Evolutionary conservation across 2,113 vertebrate genomes (phyloP).

Genomic region (Neomonachus schauinslandi): DNA sequence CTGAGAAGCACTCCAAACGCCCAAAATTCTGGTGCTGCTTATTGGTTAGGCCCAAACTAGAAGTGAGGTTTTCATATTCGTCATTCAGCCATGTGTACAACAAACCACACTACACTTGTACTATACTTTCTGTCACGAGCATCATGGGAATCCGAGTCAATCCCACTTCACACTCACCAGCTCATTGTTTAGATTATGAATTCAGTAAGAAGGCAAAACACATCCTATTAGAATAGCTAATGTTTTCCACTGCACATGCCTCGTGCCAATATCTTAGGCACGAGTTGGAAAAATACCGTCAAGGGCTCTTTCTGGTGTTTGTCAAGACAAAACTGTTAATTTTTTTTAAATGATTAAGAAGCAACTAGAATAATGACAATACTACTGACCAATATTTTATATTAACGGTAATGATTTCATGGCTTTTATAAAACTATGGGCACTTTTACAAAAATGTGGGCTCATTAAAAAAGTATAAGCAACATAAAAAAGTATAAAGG

Average conservation of each 20-base stretch:
- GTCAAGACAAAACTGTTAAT: not conserved
- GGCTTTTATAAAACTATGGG: conserved; percentile 23
- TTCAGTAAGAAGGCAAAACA: not conserved
- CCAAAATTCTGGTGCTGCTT: not conserved
- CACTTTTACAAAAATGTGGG: not conserved
- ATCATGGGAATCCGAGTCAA: not conserved
- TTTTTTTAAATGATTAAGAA: not conserved
- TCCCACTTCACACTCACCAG: not conserved
- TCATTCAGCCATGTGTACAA: not conserved
- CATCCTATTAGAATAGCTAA: not conserved
- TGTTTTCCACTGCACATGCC: not conserved
- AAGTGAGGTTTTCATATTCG: not conserved
- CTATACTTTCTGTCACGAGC: not conserved
- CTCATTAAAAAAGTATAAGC: conserved; percentile 3
- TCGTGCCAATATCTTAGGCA: not conserved
- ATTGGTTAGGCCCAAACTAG: not conserved
- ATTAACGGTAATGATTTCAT: not conserved
- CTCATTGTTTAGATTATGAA: not conserved
- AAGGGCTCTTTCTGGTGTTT: not conserved
- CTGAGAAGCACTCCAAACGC: not conserved
- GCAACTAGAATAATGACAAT: not conserved
- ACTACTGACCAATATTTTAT: not conserved
- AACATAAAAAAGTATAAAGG: conserved; percentile 12
- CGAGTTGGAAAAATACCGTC: not conserved
- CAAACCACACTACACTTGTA: accelerated